These are phyloP conservation scores for Prionailurus viverrinus DNA, from an alignment of 2,113 vertebrate species.

Conservation along the genomic window DNA sequence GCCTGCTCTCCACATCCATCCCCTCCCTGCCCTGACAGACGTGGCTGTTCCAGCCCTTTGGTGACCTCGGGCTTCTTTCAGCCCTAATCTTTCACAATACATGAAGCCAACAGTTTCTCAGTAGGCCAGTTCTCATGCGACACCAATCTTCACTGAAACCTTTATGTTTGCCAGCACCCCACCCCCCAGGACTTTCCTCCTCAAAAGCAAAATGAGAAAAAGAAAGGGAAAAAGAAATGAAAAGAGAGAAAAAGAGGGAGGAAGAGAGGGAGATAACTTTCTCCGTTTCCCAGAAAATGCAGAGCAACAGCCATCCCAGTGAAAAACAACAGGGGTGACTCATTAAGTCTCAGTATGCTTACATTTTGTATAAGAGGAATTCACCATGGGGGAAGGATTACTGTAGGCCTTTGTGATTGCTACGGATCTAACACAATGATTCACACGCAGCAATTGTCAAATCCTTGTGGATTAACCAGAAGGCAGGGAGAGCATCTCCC, in stretches of 20 bases:
- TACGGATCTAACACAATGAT: background rate
- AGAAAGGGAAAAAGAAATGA: background rate
- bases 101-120: background rate
- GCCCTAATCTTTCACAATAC: background rate
- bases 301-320: background rate
- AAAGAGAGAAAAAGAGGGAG: background rate
- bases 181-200: background rate
- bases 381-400: background rate
- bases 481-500: background rate
- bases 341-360: background rate
- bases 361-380: background rate
- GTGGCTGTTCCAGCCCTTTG: background rate
- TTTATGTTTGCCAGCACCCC: background rate
- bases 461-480: constrained; percentile 8
- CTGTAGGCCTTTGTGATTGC: background rate
- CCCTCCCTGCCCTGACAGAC: background rate
- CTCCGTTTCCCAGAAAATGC: background rate
- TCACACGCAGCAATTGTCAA: background rate
- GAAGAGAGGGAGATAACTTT: background rate
- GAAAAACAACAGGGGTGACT: background rate
- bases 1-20: background rate
- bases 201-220: background rate
- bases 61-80: background rate
- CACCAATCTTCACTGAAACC: background rate
- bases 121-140: background rate